A percentile compares a stretch with the other conserved stretches of the same genome.
Conservation (phyloP, 2,888 invertebrate genomes). For the Villa cingulata region DNA sequence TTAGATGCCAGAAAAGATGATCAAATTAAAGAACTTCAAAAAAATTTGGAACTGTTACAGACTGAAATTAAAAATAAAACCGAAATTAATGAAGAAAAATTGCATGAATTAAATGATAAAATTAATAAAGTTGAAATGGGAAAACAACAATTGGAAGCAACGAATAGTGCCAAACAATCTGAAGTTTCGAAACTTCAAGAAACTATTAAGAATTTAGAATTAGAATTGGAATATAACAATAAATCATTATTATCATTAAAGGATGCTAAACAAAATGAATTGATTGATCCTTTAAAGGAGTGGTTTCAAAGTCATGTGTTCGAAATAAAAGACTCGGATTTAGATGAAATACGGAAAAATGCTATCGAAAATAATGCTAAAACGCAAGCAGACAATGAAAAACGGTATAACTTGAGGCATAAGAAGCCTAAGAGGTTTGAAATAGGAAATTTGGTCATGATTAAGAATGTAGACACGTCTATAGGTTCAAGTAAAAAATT, state of each 20-base stretch:
- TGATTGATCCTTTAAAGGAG: not conserved
- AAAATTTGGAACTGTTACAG: not conserved
- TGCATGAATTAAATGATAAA: not conserved
- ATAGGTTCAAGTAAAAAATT: too few relatives aligned
- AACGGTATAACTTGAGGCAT: too few relatives aligned
- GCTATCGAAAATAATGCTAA: too few relatives aligned
- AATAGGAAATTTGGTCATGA: too few relatives aligned
- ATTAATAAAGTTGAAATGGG: not conserved
- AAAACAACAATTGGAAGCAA: not conserved
- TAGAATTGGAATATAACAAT: not conserved
- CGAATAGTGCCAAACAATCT: not conserved
- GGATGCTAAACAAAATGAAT: not conserved
- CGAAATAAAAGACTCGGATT: too few relatives aligned
- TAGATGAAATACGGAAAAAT: too few relatives aligned
- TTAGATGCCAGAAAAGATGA: not conserved
- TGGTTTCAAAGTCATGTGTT: too few relatives aligned
- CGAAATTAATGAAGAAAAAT: not conserved
- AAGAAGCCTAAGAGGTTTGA: too few relatives aligned
- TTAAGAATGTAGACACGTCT: too few relatives aligned
- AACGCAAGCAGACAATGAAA: too few relatives aligned
- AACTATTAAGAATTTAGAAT: not conserved
- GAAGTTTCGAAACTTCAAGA: not conserved
- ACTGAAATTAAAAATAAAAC: not conserved
- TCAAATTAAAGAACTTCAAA: not conserved
- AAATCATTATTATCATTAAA: not conserved